Percentiles rank a stretch among this genome's conserved stretches.
These are phyloP conservation scores for Monopterus albus DNA, from an alignment of 2,113 vertebrate genomes.

Conservation along the genomic window DNA sequence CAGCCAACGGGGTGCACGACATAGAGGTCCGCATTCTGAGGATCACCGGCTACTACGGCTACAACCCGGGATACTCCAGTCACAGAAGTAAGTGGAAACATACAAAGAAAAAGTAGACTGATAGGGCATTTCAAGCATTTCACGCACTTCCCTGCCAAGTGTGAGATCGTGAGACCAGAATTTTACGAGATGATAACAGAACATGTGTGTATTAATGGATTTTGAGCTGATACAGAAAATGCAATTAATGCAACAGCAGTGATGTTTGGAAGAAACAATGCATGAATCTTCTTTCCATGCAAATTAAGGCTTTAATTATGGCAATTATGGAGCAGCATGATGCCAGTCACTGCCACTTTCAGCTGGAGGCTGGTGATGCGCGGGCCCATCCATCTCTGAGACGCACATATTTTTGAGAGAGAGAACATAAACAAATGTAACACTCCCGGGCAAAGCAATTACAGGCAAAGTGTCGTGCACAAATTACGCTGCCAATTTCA, in stretches of 20 bases:
- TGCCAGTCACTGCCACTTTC: constrained; percentile 28
- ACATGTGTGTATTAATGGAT: background rate
- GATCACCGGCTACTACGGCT: constrained; percentile 98
- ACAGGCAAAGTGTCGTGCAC: constrained; percentile 22
- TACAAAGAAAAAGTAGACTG: constrained; percentile 10
- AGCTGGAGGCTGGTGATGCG: constrained; percentile 30
- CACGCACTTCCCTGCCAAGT: constrained; percentile 17
- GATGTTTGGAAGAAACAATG: constrained; percentile 2
- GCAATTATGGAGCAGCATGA: constrained; percentile 27
- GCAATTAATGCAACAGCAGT: background rate
- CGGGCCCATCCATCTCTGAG: constrained; percentile 39
- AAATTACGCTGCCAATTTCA: constrained; percentile 3
- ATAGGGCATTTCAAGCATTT: constrained; percentile 1
- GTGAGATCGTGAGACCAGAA: background rate
- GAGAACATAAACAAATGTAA: constrained; percentile 7
- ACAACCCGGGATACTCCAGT: constrained; percentile 96
- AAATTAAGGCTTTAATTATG: constrained; percentile 46
- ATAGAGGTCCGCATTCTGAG: constrained; percentile 96
- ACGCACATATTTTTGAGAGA: constrained; percentile 1
- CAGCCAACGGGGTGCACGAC: constrained; percentile 94
- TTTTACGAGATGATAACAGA: background rate
- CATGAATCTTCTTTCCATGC: background rate
- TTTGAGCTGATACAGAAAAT: background rate
- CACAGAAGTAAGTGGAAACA: constrained; percentile 91
- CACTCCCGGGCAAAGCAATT: constrained; percentile 12